phyloP scores from a whole-genome alignment of 2,113 vertebrate genomes.

The Malurus alboscapulatus region DNA sequence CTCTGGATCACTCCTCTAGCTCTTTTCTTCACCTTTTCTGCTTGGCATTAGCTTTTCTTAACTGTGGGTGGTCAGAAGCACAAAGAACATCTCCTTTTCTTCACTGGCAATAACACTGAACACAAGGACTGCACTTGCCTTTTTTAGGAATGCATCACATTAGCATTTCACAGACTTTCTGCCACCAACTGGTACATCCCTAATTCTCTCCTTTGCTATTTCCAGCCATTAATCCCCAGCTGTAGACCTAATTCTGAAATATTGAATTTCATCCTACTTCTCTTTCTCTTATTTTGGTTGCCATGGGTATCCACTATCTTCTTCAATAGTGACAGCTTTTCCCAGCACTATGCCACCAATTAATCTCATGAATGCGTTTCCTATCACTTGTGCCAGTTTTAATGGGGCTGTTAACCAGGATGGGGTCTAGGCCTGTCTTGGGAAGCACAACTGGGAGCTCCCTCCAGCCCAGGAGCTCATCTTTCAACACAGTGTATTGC shows the following conservation, averaged over 20 bases:
- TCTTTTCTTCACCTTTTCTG: neutral
- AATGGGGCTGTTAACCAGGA: neutral
- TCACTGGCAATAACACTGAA: neutral
- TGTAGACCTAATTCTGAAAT: neutral
- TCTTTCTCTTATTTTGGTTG: neutral
- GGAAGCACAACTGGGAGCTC: neutral
- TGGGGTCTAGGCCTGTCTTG: neutral
- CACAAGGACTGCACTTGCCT: neutral
- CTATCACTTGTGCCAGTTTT: neutral
- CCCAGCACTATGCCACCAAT: neutral
- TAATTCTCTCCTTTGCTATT: neutral
- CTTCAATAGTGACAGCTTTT: neutral
- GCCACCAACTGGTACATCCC: neutral
- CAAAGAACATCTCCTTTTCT: neutral
- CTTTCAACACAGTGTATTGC: neutral
- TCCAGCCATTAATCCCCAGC: neutral
- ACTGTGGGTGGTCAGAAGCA: neutral
- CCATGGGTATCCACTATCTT: neutral
- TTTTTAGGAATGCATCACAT: neutral
- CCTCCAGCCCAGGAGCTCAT: neutral
- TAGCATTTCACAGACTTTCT: conserved; percentile 35
- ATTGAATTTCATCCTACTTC: neutral
- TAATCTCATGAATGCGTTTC: neutral
- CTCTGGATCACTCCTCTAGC: neutral
- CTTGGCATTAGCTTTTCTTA: neutral